These are phyloP conservation scores for Phyllotis vaccarum DNA, from an alignment of 2,797 vertebrate species.

Conservation along the genomic window DNA sequence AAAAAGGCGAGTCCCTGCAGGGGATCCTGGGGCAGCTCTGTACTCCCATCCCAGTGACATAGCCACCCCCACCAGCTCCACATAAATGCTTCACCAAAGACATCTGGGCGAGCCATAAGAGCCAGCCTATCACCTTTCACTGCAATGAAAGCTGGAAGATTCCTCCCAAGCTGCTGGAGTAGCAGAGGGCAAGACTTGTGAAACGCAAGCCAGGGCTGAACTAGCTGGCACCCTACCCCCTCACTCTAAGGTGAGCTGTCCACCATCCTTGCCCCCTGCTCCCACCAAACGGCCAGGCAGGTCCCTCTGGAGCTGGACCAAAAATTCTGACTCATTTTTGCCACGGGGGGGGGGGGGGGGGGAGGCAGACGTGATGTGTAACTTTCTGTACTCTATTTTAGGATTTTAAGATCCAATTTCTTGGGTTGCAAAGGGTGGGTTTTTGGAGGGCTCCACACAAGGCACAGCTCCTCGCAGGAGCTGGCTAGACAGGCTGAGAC, in stretches of 20 bases:
- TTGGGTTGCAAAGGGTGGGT: slow-evolving; percentile 87
- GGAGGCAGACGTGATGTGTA: slow-evolving; percentile 90
- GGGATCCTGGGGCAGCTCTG: background rate
- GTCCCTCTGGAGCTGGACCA: slow-evolving; percentile 86
- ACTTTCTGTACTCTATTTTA: slow-evolving; percentile 90
- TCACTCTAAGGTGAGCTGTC: slow-evolving; percentile 74
- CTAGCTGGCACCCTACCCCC: background rate
- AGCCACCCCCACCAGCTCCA: background rate
- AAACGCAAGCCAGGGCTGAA: slow-evolving; percentile 30
- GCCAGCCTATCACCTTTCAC: background rate
- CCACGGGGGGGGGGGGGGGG: slow-evolving; percentile 79
- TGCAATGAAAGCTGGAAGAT: background rate
- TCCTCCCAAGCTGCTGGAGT: fast-evolving
- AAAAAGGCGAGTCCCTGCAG: background rate
- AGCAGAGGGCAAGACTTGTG: slow-evolving; percentile 17
- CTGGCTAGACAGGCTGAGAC: slow-evolving; percentile 85
- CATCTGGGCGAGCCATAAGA: background rate
- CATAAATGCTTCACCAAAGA: background rate
- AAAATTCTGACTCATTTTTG: slow-evolving; percentile 90
- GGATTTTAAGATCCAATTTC: slow-evolving; percentile 90
- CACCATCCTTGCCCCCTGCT: slow-evolving; percentile 59
- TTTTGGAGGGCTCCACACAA: slow-evolving; percentile 81
- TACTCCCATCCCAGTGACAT: background rate
- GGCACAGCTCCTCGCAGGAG: slow-evolving; percentile 76
- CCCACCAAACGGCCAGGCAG: slow-evolving; percentile 80